These are phyloP conservation scores for Onychorhynchus coronatus DNA, from an alignment of 2,113 vertebrate genomes.

Conservation along the genomic window DNA sequence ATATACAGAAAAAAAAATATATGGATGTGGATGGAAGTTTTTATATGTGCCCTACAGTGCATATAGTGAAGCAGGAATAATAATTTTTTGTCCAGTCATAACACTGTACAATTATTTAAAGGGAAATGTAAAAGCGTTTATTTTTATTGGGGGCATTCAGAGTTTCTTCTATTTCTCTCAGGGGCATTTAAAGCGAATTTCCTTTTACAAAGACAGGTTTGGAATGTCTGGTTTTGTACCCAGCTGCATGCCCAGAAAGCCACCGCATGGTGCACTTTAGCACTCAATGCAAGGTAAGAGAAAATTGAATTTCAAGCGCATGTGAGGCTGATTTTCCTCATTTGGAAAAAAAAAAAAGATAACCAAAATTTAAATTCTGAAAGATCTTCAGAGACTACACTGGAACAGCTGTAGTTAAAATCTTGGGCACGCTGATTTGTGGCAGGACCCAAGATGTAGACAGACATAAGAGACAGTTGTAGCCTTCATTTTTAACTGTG, in stretches of 20 bases:
- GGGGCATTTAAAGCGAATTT: not conserved
- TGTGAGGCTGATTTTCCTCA: not conserved
- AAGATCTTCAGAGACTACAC: not conserved
- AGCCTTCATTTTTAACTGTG: not conserved
- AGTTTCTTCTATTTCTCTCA: not conserved
- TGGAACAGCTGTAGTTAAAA: not conserved
- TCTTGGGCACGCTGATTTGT: not conserved
- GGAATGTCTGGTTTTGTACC: not conserved
- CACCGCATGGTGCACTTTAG: fast-evolving
- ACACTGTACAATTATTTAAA: not conserved
- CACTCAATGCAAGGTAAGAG: not conserved
- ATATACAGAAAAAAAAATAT: not conserved
- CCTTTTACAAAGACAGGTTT: not conserved
- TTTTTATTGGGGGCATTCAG: not conserved
- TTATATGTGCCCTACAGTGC: not conserved
- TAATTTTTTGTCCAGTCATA: not conserved
- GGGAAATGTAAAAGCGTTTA: not conserved
- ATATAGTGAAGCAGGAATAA: not conserved
- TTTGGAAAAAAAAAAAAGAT: not conserved
- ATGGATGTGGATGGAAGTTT: not conserved
- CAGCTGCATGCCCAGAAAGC: not conserved
- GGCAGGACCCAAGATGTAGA: not conserved
- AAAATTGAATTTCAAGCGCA: not conserved
- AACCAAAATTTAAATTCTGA: not conserved
- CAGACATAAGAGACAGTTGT: not conserved